These are phyloP conservation scores for Oryzias javanicus DNA, from an alignment of 2,113 vertebrate genomes.

Conservation along the genomic window DNA sequence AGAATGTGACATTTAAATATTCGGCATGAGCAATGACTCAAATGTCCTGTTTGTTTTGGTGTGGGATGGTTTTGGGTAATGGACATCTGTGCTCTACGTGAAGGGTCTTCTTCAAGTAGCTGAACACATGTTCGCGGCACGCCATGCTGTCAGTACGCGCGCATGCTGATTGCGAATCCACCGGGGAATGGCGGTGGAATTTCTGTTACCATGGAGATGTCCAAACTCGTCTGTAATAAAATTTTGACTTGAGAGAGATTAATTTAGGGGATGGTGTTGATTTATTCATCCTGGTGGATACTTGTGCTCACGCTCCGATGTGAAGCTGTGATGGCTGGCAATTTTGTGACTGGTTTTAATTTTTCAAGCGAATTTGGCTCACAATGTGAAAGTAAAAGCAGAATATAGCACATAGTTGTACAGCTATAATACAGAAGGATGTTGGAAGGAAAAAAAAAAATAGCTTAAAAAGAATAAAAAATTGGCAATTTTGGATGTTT, in stretches of 20 bases:
- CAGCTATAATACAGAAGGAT: no score
- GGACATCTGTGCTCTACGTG: no score
- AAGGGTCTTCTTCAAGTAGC: no score
- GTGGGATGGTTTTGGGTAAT: no score
- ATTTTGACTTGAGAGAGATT: slow-evolving; percentile 70
- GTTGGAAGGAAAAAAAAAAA: no score
- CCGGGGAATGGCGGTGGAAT: slow-evolving; percentile 69
- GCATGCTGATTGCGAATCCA: slow-evolving; percentile 61
- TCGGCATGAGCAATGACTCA: slow-evolving; percentile 7
- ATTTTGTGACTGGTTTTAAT: slow-evolving; percentile 44
- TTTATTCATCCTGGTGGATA: slow-evolving; percentile 66
- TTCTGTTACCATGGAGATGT: slow-evolving; percentile 75
- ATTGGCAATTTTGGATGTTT: no score
- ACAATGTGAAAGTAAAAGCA: slow-evolving; percentile 1
- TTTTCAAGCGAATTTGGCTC: slow-evolving; percentile 36
- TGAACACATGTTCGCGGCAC: slow-evolving; percentile 31
- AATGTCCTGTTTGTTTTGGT: slow-evolving; percentile 8
- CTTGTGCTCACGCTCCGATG: slow-evolving; percentile 55
- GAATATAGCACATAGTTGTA: neutral
- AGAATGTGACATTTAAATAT: slow-evolving; percentile 24
- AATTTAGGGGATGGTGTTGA: slow-evolving; percentile 76
- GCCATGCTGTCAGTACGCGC: slow-evolving; percentile 61
- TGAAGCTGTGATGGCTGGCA: slow-evolving; percentile 33
- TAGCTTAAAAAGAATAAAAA: no score
- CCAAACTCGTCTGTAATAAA: slow-evolving; percentile 67